phyloP scores from a whole-genome alignment of 2,113 vertebrate species.

The Nanorana parkeri region DNA sequence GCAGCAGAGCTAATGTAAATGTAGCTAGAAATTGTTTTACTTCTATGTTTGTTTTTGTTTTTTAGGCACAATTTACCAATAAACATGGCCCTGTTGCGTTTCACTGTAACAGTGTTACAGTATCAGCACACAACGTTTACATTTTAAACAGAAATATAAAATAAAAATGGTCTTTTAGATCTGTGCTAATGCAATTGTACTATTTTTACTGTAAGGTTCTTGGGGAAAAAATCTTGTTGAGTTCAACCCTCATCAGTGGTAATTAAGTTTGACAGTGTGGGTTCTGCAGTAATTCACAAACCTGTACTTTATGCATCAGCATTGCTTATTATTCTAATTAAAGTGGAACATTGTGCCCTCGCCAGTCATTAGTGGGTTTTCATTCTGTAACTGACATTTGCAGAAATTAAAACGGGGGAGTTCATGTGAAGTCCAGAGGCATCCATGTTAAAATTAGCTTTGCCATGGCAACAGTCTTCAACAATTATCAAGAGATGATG shows the following conservation, averaged over 20 bases:
- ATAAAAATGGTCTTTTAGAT: background rate
- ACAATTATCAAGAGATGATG: constrained; percentile 82
- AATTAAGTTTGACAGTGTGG: constrained; percentile 57
- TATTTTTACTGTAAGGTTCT: constrained; percentile 63
- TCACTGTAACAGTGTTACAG: too few relatives aligned
- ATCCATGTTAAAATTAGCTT: constrained; percentile 82
- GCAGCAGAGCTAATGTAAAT: too few relatives aligned
- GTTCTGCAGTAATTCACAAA: constrained; percentile 77
- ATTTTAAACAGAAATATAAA: background rate
- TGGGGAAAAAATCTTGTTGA: constrained; percentile 60
- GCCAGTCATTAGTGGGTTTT: constrained; percentile 83
- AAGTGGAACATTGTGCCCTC: constrained; percentile 80
- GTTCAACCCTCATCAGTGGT: constrained; percentile 67
- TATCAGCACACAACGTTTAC: background rate
- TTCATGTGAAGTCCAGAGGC: constrained; percentile 82
- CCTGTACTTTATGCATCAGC: constrained; percentile 80
- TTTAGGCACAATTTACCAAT: too few relatives aligned
- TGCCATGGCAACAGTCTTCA: constrained; percentile 81
- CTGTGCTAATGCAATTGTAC: constrained; percentile 60
- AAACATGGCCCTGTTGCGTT: too few relatives aligned
- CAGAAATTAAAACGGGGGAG: constrained; percentile 81
- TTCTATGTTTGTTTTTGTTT: too few relatives aligned
- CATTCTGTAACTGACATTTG: constrained; percentile 84
- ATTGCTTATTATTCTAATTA: constrained; percentile 85
- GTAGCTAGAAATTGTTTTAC: too few relatives aligned